Evolutionary conservation across 2,888 invertebrate species (phyloP).

Genomic region (Spodoptera littoralis): DNA sequence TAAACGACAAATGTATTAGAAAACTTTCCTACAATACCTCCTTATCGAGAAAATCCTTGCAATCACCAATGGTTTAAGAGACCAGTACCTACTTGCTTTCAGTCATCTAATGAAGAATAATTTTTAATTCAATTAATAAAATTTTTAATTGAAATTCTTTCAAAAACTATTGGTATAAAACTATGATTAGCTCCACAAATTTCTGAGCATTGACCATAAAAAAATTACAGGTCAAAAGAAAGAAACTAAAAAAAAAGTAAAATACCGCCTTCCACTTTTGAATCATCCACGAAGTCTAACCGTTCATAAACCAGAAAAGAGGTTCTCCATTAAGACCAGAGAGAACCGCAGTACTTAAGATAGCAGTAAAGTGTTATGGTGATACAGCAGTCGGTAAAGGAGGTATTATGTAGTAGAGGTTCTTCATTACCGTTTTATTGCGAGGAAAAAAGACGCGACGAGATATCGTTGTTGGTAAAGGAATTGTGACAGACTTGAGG

Average conservation of each 20-base stretch:
- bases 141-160: too few species aligned
- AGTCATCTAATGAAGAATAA: too few species aligned
- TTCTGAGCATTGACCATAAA: too few species aligned
- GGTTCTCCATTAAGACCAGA: slow-evolving; percentile 55
- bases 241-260: slow-evolving; percentile 7
- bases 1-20: too few species aligned
- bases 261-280: too few species aligned
- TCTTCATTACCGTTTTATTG: slow-evolving; percentile 39
- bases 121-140: too few species aligned
- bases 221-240: slow-evolving; percentile 1
- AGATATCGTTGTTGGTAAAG: slow-evolving; percentile 11
- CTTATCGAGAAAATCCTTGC: too few species aligned
- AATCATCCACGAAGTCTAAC: slow-evolving; percentile 42
- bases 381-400: slow-evolving; percentile 34
- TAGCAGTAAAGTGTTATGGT: slow-evolving; percentile 51
- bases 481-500: slow-evolving; percentile 1
- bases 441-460: slow-evolving; percentile 15
- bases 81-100: too few species aligned
- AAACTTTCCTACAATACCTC: too few species aligned
- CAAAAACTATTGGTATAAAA: too few species aligned
- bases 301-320: slow-evolving; percentile 50
- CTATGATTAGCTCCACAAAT: too few species aligned
- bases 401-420: slow-evolving; percentile 40
- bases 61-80: too few species aligned
- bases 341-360: slow-evolving; percentile 52